These are phyloP conservation scores for Sinopyrophorus schimmeli DNA, from an alignment of 2,888 invertebrate genomes.

Conservation along the genomic window DNA sequence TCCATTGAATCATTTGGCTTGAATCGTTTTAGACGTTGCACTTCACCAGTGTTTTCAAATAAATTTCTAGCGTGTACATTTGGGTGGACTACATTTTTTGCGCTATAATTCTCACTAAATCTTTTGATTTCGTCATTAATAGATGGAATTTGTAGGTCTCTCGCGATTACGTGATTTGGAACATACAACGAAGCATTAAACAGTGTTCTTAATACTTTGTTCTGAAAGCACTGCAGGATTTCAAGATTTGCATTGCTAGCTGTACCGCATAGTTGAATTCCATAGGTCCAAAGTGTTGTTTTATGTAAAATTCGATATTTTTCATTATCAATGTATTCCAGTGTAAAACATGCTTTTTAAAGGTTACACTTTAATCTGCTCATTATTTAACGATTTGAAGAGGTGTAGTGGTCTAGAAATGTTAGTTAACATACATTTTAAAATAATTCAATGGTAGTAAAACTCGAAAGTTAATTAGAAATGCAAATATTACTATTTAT, in stretches of 20 bases:
- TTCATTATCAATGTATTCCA: conserved; percentile 3
- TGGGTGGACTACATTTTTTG: conserved; percentile 2
- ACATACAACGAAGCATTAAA: conserved; percentile 8
- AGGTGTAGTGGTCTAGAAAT: too few species aligned
- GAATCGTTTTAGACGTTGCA: conserved; percentile 1
- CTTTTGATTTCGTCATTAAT: conserved; percentile 2
- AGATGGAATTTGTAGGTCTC: conserved; percentile 2
- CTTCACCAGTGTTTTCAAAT: conserved; percentile 1
- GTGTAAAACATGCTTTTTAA: conserved; percentile 4
- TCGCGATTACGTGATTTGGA: conserved; percentile 3
- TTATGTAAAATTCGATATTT: conserved; percentile 1
- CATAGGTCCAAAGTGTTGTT: too few species aligned
- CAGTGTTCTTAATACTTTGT: neutral
- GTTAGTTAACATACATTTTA: too few species aligned
- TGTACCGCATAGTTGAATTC: conserved; percentile 2
- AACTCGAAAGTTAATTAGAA: too few species aligned
- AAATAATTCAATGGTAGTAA: too few species aligned
- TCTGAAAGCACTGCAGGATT: conserved; percentile 1
- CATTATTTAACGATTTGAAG: neutral
- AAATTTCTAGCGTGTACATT: conserved; percentile 2
- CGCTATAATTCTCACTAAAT: neutral
- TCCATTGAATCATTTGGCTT: neutral
- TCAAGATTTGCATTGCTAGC: conserved; percentile 1
- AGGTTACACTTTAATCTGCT: conserved; percentile 6
- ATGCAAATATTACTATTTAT: too few species aligned